A percentile compares a stretch with the other conserved stretches of the same genome.
Evolutionary conservation across 1,140 invertebrate genomes (phyloP).

Genomic region (Aphelenchoides avenae): DNA sequence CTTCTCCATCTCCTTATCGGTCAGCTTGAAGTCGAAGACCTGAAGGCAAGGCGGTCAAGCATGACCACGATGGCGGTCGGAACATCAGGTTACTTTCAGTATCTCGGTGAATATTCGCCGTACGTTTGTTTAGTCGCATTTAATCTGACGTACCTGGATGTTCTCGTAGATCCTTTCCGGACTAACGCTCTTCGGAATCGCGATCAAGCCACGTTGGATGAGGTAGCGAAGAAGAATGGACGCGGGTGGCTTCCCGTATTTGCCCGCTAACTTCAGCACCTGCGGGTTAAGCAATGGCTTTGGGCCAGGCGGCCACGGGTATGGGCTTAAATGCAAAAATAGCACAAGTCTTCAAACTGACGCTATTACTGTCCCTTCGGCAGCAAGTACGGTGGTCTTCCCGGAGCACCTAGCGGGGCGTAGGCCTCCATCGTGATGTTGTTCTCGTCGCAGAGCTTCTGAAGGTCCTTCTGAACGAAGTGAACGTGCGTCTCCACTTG

Average conservation of each 20-base stretch:
- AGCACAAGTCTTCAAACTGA: too few relatives aligned
- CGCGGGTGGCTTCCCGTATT: constrained; percentile 65
- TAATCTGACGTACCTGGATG: too few relatives aligned
- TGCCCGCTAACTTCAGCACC: constrained; percentile 65
- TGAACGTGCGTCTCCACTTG: constrained; percentile 47
- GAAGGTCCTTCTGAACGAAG: constrained; percentile 36
- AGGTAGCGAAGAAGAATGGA: constrained; percentile 63
- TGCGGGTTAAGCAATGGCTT: constrained; percentile 64
- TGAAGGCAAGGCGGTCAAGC: too few relatives aligned
- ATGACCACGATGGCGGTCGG: too few relatives aligned
- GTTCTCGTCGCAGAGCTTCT: constrained; percentile 52
- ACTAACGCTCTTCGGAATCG: constrained; percentile 61
- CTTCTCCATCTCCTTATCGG: constrained; percentile 1
- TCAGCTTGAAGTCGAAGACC: too few relatives aligned
- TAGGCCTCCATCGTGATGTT: constrained; percentile 59
- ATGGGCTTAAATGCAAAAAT: too few relatives aligned
- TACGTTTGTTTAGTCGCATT: too few relatives aligned
- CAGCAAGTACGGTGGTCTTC: too few relatives aligned
- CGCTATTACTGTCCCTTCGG: too few relatives aligned
- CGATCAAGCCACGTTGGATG: constrained; percentile 55
- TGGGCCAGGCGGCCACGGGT: too few relatives aligned
- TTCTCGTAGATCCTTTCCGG: constrained; percentile 59
- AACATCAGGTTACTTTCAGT: too few relatives aligned
- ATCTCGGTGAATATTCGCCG: constrained; percentile 12
- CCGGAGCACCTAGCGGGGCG: constrained; percentile 60